phyloP scores from a whole-genome alignment of 2,113 vertebrate genomes.

The Atlantisia rogersi region DNA sequence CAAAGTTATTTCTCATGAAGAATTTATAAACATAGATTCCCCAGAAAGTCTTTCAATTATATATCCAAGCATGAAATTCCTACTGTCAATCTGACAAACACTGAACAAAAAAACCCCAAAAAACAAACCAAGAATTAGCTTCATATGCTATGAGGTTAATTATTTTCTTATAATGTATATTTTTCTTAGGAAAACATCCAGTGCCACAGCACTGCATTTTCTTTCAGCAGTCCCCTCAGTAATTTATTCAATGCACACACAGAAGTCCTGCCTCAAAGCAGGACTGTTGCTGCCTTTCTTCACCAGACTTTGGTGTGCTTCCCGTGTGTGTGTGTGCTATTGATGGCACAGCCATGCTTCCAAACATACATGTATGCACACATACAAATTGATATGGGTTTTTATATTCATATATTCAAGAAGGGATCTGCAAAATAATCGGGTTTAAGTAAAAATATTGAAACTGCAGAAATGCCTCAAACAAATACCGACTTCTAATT shows the following conservation, averaged over 20 bases:
- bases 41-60: background rate
- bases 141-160: background rate
- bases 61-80: background rate
- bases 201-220: background rate
- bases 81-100: background rate
- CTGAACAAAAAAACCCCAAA: fast-evolving
- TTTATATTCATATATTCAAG: fast-evolving
- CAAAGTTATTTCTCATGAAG: background rate
- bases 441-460: background rate
- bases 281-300: background rate
- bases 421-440: background rate
- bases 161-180: too few species aligned
- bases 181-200: background rate
- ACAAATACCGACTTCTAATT: background rate
- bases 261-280: background rate
- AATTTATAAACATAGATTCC: background rate
- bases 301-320: background rate
- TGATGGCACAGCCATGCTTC: background rate
- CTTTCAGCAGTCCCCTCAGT: background rate
- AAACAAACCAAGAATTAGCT: background rate
- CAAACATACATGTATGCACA: background rate
- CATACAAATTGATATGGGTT: fast-evolving
- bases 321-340: background rate
- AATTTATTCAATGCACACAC: background rate
- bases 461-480: background rate